phyloP scores from a whole-genome alignment of 2,797 vertebrate species.

The Rhinichthys osculus region DNA sequence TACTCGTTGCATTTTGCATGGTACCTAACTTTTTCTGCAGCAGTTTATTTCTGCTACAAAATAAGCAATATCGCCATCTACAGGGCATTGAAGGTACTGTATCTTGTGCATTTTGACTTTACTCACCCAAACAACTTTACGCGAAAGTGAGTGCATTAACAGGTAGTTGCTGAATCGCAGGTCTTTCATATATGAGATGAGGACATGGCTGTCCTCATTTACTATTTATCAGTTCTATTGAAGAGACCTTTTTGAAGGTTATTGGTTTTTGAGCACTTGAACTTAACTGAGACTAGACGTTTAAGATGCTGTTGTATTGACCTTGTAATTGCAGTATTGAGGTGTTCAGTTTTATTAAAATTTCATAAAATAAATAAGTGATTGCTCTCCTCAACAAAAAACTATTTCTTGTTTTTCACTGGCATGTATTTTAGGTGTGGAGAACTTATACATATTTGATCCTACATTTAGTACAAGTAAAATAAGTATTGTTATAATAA shows the following conservation, averaged over 20 bases:
- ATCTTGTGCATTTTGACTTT: too few species aligned
- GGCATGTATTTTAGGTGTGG: neutral
- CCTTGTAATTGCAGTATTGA: neutral
- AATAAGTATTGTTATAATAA: neutral
- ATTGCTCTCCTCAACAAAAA: neutral
- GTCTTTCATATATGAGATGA: too few species aligned
- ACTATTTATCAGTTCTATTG: too few species aligned
- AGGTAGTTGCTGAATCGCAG: neutral
- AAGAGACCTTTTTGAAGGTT: too few species aligned
- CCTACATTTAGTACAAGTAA: neutral
- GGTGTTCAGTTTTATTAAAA: neutral
- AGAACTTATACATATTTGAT: neutral
- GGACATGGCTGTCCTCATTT: too few species aligned
- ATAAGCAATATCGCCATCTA: too few species aligned
- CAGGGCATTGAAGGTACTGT: too few species aligned
- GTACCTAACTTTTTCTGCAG: too few species aligned
- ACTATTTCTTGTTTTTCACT: neutral
- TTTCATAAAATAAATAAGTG: neutral
- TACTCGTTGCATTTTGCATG: too few species aligned
- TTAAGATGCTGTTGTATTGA: neutral
- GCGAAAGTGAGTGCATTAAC: neutral
- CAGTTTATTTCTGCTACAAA: too few species aligned
- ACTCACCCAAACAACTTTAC: too few species aligned
- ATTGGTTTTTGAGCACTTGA: too few species aligned
- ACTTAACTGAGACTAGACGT: neutral